phyloP scores from a whole-genome alignment of 1,140 invertebrate genomes.

The Ectropis grisescens region DNA sequence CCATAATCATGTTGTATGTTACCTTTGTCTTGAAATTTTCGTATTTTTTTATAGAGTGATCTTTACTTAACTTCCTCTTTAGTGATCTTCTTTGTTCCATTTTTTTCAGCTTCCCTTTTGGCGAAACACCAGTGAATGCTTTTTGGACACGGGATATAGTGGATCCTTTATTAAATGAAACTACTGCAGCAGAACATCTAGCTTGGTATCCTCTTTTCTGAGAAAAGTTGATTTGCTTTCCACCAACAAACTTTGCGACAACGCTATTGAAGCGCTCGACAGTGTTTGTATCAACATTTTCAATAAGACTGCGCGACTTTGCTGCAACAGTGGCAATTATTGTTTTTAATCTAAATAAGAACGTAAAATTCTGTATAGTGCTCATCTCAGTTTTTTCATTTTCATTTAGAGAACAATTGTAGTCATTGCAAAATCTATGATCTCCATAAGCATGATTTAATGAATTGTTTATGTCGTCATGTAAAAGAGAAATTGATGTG shows the following conservation, averaged over 20 bases:
- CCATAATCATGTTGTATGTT: too few species aligned
- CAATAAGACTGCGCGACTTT: slow-evolving; percentile 18
- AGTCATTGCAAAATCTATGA: too few species aligned
- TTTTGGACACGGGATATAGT: too few species aligned
- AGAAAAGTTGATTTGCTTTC: slow-evolving; percentile 23
- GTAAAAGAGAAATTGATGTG: neutral
- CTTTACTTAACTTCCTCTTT: too few species aligned
- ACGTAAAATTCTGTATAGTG: slow-evolving; percentile 2
- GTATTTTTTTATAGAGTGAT: too few species aligned
- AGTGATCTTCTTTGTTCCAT: too few species aligned
- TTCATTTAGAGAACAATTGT: too few species aligned
- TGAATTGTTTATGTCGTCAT: neutral
- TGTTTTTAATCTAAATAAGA: neutral
- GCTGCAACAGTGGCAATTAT: slow-evolving; percentile 7
- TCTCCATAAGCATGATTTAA: too few species aligned
- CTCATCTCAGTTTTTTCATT: neutral
- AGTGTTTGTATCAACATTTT: slow-evolving; percentile 19
- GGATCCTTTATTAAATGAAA: slow-evolving; percentile 12
- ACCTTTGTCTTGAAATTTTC: too few species aligned
- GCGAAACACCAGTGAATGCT: too few species aligned
- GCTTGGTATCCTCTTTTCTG: slow-evolving; percentile 8
- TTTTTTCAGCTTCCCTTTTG: too few species aligned
- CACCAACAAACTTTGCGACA: slow-evolving; percentile 22
- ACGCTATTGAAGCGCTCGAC: slow-evolving; percentile 21
- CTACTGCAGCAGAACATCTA: slow-evolving; percentile 6